Evolutionary conservation across 2,888 invertebrate genomes (phyloP).

Genomic region (Pollenia labialis): DNA sequence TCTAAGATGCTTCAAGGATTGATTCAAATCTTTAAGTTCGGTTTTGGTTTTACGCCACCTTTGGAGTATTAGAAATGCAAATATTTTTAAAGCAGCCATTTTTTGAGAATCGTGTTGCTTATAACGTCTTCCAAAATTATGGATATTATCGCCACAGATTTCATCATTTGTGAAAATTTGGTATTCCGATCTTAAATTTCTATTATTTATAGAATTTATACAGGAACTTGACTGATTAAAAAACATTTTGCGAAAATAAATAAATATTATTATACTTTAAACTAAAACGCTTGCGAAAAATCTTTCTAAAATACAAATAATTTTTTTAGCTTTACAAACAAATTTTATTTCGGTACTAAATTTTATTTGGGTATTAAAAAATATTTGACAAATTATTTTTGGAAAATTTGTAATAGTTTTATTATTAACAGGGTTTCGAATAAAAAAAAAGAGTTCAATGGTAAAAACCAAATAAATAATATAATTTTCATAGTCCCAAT

Average conservation of each 20-base stretch:
- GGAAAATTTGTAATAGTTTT: not conserved
- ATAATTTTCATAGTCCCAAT: too few species aligned
- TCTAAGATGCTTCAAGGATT: conserved; percentile 75
- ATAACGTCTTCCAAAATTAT: not conserved
- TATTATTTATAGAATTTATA: not conserved
- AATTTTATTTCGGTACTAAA: not conserved
- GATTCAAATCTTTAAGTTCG: conserved; percentile 77
- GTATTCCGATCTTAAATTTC: conserved; percentile 25
- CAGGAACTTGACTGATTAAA: not conserved
- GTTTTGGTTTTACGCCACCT: conserved; percentile 80
- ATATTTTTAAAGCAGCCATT: conserved; percentile 78
- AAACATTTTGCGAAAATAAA: not conserved
- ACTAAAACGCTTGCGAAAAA: not conserved
- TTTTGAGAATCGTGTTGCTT: not conserved
- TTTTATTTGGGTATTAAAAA: not conserved
- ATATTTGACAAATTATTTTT: conserved; percentile 11
- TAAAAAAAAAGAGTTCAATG: not conserved
- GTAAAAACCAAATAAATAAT: too few species aligned
- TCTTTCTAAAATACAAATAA: not conserved
- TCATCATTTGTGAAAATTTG: not conserved
- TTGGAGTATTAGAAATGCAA: conserved; percentile 79
- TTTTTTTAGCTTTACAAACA: not conserved
- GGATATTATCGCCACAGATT: not conserved
- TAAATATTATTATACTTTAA: not conserved
- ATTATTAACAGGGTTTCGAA: not conserved